phyloP scores from a whole-genome alignment of 1,140 invertebrate genomes.

The Phortica variegata region DNA sequence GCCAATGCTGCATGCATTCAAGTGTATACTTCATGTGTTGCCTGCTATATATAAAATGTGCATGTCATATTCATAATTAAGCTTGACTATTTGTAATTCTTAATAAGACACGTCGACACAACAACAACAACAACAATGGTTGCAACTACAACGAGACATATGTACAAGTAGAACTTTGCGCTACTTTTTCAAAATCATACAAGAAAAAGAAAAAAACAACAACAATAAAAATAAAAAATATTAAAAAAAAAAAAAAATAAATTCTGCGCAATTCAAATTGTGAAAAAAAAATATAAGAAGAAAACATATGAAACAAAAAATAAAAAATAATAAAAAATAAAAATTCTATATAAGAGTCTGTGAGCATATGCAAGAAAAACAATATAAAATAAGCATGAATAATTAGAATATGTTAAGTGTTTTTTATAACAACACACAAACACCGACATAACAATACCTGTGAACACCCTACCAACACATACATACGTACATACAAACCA shows the following conservation, averaged over 20 bases:
- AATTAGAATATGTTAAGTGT: slow-evolving; percentile 57
- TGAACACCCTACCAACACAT: no score
- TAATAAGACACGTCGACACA: slow-evolving; percentile 38
- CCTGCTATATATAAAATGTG: no score
- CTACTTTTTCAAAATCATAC: background rate
- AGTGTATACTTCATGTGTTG: no score
- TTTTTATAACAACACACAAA: slow-evolving; percentile 34
- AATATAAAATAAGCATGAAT: slow-evolving; percentile 57
- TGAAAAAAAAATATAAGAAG: background rate
- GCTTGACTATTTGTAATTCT: slow-evolving; percentile 52
- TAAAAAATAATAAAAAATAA: background rate
- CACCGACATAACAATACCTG: background rate
- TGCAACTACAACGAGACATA: no score
- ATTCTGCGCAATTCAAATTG: background rate
- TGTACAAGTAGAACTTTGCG: background rate
- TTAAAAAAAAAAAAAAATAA: no score
- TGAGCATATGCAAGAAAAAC: slow-evolving; percentile 29
- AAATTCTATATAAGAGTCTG: no score
- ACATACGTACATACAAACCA: no score
- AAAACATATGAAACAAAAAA: background rate
- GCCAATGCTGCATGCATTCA: no score
- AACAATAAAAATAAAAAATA: no score
- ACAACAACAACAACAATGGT: background rate
- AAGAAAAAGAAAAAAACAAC: slow-evolving; percentile 13
- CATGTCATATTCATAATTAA: slow-evolving; percentile 29